These are phyloP conservation scores for Zoanthus solanderi DNA, from an alignment of 92 coral and sea anemone species.

Conservation along the genomic window DNA sequence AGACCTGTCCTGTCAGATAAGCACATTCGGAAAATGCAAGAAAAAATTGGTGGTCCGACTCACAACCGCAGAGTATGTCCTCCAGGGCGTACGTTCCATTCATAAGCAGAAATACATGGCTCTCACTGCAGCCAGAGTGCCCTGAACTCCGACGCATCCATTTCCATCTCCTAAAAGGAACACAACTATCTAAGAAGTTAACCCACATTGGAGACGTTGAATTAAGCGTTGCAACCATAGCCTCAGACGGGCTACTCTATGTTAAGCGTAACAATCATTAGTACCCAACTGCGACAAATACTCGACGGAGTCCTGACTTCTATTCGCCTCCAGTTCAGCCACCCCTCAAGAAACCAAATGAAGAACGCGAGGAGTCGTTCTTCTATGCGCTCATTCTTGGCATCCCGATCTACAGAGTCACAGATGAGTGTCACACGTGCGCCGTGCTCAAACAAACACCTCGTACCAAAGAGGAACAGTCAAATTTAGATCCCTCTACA, in stretches of 20 bases:
- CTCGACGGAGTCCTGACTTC: conserved; percentile 58
- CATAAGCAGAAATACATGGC: conserved; percentile 25
- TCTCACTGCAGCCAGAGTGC: conserved; percentile 18
- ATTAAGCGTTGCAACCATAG: conserved; percentile 21
- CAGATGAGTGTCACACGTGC: not conserved
- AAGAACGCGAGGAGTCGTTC: conserved; percentile 14
- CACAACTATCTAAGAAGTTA: conserved; percentile 43
- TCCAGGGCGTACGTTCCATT: conserved; percentile 7
- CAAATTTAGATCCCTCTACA: conserved; percentile 20
- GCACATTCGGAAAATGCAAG: conserved; percentile 1
- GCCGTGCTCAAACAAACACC: not conserved
- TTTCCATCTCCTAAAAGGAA: conserved; percentile 23
- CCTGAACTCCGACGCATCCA: conserved; percentile 6
- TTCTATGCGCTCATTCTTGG: conserved; percentile 44
- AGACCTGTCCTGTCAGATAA: not conserved
- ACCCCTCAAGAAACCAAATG: conserved; percentile 47
- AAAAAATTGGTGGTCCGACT: conserved; percentile 32
- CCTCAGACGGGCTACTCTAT: conserved; percentile 51
- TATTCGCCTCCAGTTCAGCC: conserved; percentile 43
- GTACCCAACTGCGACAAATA: conserved; percentile 41
- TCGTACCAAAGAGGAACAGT: conserved; percentile 20
- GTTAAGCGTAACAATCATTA: not conserved
- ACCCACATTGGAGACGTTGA: conserved; percentile 49
- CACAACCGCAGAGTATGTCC: conserved; percentile 26
- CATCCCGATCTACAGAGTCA: conserved; percentile 24